Percentiles rank a stretch among this genome's conserved stretches.
Evolutionary conservation across 2,888 invertebrate genomes (phyloP).

Genomic region (Thymelicus lineola): DNA sequence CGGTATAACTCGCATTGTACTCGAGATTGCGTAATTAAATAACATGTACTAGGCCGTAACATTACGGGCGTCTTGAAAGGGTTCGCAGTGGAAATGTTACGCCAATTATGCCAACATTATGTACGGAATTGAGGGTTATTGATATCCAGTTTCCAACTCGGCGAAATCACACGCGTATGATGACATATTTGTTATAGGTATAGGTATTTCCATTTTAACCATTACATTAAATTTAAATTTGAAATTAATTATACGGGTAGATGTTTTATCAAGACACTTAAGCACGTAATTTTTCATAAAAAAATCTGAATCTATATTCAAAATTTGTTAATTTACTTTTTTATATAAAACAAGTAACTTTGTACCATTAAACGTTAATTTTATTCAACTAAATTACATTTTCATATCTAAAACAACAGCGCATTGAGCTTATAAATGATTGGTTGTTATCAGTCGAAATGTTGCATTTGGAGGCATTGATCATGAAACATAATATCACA

Average conservation of each 20-base stretch:
- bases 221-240: no score
- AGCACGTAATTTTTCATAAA: no score
- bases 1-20: conserved; percentile 79
- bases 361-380: no score
- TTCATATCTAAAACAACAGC: conserved; percentile 15
- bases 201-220: background rate
- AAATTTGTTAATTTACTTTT: background rate
- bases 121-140: conserved; percentile 80
- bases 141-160: conserved; percentile 52
- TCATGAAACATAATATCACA: conserved; percentile 38
- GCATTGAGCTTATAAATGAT: conserved; percentile 11
- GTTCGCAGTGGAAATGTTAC: conserved; percentile 82
- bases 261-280: no score
- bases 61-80: conserved; percentile 82
- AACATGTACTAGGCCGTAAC: conserved; percentile 79
- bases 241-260: no score
- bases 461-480: conserved; percentile 34
- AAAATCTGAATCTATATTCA: no score
- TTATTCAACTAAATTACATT: background rate
- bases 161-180: conserved; percentile 14
- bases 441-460: conserved; percentile 32
- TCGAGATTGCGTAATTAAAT: conserved; percentile 84
- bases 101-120: conserved; percentile 85
- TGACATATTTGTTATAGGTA: conserved; percentile 1
- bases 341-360: no score